Evolutionary conservation across 2,113 vertebrate species (phyloP).

Genomic region (Recurvirostra avosetta): DNA sequence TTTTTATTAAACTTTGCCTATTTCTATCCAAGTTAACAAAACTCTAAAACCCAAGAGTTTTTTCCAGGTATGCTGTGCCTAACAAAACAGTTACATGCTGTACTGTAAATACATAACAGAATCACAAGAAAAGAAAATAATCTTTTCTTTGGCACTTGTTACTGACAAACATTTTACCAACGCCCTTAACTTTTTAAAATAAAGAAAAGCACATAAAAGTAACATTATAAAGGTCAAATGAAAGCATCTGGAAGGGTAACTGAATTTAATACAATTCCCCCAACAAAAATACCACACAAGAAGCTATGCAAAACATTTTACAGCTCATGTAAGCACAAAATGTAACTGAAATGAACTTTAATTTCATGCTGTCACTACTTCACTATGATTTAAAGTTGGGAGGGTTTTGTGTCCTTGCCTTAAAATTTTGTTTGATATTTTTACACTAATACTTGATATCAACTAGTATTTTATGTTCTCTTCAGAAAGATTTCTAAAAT

Average conservation of each 20-base stretch:
- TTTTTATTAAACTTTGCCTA: neutral
- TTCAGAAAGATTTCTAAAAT: neutral
- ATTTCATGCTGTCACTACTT: neutral
- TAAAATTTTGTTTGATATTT: neutral
- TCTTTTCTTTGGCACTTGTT: conserved; percentile 50
- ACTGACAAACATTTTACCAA: conserved; percentile 28
- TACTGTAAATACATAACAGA: conserved; percentile 8
- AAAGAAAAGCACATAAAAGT: conserved; percentile 31
- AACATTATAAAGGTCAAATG: conserved; percentile 51
- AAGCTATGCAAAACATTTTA: conserved; percentile 28
- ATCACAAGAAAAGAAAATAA: neutral
- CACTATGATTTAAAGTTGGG: neutral
- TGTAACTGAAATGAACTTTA: neutral
- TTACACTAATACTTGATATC: neutral
- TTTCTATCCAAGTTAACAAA: neutral
- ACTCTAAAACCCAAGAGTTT: neutral
- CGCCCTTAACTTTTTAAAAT: conserved; percentile 22
- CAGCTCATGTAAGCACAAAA: conserved; percentile 5
- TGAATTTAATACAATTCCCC: conserved; percentile 37
- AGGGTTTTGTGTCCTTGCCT: neutral
- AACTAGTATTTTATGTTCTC: neutral
- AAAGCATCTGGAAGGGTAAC: conserved; percentile 55
- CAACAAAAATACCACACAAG: conserved; percentile 56
- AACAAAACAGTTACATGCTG: neutral
- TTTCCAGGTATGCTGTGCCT: neutral